Percentiles rank a stretch among this genome's conserved stretches.
These are phyloP conservation scores for Watsonalla cultraria DNA, from an alignment of 2,888 invertebrate species.

Conservation along the genomic window DNA sequence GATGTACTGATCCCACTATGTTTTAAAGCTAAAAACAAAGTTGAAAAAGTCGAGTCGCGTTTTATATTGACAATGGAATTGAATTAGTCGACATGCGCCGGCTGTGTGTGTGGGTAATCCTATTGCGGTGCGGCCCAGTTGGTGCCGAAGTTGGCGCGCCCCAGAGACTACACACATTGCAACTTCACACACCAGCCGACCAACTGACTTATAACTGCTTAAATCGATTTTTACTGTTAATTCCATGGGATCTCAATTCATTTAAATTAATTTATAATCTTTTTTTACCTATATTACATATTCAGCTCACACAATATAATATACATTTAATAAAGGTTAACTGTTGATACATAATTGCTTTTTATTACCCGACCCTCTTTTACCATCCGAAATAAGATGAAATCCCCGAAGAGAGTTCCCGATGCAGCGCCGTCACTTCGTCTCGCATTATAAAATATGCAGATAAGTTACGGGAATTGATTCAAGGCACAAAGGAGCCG, in stretches of 20 bases:
- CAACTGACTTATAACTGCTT: not conserved
- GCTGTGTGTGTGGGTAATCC: constrained; percentile 64
- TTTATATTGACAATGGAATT: constrained; percentile 57
- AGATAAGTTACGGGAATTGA: constrained; percentile 77
- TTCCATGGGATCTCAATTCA: no score
- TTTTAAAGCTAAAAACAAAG: constrained; percentile 23
- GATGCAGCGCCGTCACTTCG: constrained; percentile 58
- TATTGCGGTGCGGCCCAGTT: constrained; percentile 61
- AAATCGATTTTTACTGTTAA: not conserved
- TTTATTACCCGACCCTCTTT: constrained; percentile 14
- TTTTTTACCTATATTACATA: not conserved
- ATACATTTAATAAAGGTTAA: constrained; percentile 7
- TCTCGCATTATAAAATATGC: constrained; percentile 74
- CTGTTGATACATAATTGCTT: constrained; percentile 25
- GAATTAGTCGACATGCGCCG: constrained; percentile 55
- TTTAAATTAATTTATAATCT: not conserved
- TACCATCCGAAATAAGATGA: constrained; percentile 33
- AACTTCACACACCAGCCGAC: not conserved
- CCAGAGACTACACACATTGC: constrained; percentile 15
- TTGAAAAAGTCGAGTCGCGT: constrained; percentile 30
- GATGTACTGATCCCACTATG: constrained; percentile 1
- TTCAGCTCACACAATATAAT: not conserved
- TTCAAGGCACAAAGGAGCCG: constrained; percentile 71
- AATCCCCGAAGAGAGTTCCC: constrained; percentile 46
- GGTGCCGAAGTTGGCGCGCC: constrained; percentile 52